Evolutionary conservation across 2,113 vertebrate species (phyloP).

Genomic region (Psammodynastes pulverulentus): DNA sequence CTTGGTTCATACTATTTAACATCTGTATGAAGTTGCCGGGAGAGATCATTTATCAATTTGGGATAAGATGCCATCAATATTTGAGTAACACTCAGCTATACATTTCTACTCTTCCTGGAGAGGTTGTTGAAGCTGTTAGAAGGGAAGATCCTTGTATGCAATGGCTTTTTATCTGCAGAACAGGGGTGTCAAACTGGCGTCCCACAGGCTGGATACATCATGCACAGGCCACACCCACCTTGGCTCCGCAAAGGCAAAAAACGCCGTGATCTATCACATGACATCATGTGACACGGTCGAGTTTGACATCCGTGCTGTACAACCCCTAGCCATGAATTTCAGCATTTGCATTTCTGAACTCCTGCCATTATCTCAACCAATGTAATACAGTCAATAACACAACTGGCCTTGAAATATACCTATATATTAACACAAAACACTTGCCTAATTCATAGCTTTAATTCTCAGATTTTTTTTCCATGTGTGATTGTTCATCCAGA

Average conservation of each 20-base stretch:
- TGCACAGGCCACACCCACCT: no score
- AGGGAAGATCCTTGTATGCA: neutral
- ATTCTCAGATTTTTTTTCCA: neutral
- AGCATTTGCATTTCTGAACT: neutral
- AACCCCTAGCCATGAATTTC: neutral
- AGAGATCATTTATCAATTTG: neutral
- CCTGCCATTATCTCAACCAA: neutral
- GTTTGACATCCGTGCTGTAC: no score
- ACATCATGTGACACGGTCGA: no score
- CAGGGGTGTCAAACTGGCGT: no score
- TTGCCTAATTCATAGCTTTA: constrained; percentile 2
- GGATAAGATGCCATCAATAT: neutral
- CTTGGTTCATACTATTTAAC: neutral
- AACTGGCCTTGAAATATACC: neutral
- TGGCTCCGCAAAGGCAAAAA: no score
- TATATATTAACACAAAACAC: neutral
- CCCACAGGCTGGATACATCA: no score
- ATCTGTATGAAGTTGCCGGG: neutral
- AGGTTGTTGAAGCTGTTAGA: neutral
- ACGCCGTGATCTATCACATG: no score
- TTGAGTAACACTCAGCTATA: neutral
- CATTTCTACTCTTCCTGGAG: neutral
- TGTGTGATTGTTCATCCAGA: neutral
- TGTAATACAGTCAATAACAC: no score
- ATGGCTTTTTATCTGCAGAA: neutral